Base-by-base conservation (phyloP, 2,888 invertebrate genomes). In the Heterodera filipjevi region DNA sequence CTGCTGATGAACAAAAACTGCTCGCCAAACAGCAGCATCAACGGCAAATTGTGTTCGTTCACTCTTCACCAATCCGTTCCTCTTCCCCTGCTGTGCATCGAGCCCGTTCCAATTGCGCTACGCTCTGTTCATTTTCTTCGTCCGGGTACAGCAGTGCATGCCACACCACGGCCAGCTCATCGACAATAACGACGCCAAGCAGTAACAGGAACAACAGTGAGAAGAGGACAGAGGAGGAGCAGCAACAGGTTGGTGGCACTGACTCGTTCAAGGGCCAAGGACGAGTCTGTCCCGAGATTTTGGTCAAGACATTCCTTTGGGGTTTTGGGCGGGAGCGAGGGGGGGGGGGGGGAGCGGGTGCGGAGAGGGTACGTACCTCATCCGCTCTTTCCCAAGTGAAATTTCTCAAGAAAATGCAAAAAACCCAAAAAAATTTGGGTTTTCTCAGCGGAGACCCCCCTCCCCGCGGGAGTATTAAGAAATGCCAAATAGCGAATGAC, bases 121-220 rank as follows among this genome's bases (percentile, higher is more conserved):
- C 73, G 64, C 46, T 35, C 46, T 46, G 53, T 73, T 73, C 53
- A 22, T 49, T 33, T 66, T 75, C 64, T 66, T 75, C 64, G 30
- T 64, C 64, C 32, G 75, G 75, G 14, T 75, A 64, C 32, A 44
- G 75, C 32, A 44, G 75, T 22, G 22, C 68, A 32, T 75, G 73
- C 39, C 27, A 49, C 12, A 73, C 73, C 19, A 73, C 35, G n/a
- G 33, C 64, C 27, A 59, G 59, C 27, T 59, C 59, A 27, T 59
- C 59, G 22, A 59, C 53, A 53, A 19, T 53, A 14, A 53, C 59
- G 22, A n/a, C 59, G 59, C 19, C 59, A 30, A 59, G 22, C 59
- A 59, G 22, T 22, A 27, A 8, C 59, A 59, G 53, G 22, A 53
- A n/a, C 27, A 59, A 59, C 59, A 59, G 27, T n/a, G 27, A 19